Evolutionary conservation across 1,140 invertebrate species (phyloP).

Genomic region (Drosophila teissieri): DNA sequence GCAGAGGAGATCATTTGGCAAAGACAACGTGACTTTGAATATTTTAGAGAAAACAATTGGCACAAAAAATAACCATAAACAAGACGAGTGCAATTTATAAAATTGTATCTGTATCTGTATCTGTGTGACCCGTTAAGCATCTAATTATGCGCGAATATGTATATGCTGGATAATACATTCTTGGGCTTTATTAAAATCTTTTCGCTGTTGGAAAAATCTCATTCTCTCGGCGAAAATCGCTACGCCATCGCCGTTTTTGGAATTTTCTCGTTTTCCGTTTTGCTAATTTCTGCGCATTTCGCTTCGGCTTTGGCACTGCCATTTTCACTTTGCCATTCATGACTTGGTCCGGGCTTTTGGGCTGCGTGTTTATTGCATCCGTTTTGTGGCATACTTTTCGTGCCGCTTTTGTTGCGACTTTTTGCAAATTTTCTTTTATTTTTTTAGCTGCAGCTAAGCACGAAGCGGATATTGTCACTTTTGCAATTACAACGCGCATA

Average conservation of each 20-base stretch:
- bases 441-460: conserved; percentile 50
- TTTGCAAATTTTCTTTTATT: conserved; percentile 15
- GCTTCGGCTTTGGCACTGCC: conserved; percentile 42
- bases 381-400: conserved; percentile 67
- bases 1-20: conserved; percentile 23
- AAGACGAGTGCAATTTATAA: conserved; percentile 54
- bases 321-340: conserved; percentile 64
- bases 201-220: conserved; percentile 20
- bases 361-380: conserved; percentile 66
- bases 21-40: conserved; percentile 60
- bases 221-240: too few relatives aligned
- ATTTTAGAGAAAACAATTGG: conserved; percentile 48
- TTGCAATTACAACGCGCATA: conserved; percentile 66
- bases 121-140: conserved; percentile 25
- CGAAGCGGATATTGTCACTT: conserved; percentile 69
- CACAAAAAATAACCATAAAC: conserved; percentile 29
- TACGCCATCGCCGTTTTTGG: conserved; percentile 21
- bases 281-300: conserved; percentile 55
- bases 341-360: conserved; percentile 52
- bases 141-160: conserved; percentile 43
- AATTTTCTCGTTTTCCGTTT: conserved; percentile 57
- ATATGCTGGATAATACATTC: conserved; percentile 18
- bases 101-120: conserved; percentile 49
- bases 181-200: conserved; percentile 17
- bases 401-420: conserved; percentile 43